These are phyloP conservation scores for Ernsta delagoae DNA, from an alignment of 2,888 invertebrate genomes.

Conservation along the genomic window DNA sequence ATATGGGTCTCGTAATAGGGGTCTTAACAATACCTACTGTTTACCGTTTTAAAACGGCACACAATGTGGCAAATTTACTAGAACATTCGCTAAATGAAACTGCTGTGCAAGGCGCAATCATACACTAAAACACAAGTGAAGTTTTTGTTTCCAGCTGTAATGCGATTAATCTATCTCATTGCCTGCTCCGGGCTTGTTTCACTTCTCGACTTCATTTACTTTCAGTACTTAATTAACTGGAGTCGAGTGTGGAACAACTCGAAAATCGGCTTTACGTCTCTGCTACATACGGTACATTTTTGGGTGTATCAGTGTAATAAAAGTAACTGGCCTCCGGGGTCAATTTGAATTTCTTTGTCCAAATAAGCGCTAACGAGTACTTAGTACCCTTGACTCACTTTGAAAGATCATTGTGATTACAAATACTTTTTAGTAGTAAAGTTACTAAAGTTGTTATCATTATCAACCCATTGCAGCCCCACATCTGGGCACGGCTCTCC, in stretches of 20 bases:
- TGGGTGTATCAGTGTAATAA: neutral
- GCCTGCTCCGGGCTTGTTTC: slow-evolving; percentile 22
- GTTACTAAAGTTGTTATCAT: too few relatives aligned
- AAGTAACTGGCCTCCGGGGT: slow-evolving; percentile 15
- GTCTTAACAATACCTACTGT: too few relatives aligned
- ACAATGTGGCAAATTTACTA: neutral
- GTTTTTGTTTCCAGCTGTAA: slow-evolving; percentile 21
- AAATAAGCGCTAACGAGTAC: slow-evolving; percentile 16
- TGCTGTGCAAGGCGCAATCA: neutral
- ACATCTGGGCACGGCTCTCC: too few relatives aligned
- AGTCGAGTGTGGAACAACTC: neutral
- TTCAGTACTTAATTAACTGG: slow-evolving; percentile 35
- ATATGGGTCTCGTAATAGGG: too few relatives aligned
- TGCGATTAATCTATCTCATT: slow-evolving; percentile 35
- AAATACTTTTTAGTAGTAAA: too few relatives aligned
- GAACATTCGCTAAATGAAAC: slow-evolving; percentile 7
- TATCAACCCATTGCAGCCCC: too few relatives aligned
- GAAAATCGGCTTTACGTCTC: neutral
- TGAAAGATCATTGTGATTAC: neutral
- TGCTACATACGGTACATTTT: neutral
- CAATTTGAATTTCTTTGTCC: slow-evolving; percentile 25
- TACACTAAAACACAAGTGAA: slow-evolving; percentile 9
- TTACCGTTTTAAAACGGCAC: neutral
- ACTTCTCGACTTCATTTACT: slow-evolving; percentile 36
- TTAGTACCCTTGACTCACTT: slow-evolving; percentile 1